Percentiles rank a stretch among this genome's conserved stretches.
Evolutionary conservation across 2,888 invertebrate species (phyloP).

Genomic region (Bruchidius siliquastri): DNA sequence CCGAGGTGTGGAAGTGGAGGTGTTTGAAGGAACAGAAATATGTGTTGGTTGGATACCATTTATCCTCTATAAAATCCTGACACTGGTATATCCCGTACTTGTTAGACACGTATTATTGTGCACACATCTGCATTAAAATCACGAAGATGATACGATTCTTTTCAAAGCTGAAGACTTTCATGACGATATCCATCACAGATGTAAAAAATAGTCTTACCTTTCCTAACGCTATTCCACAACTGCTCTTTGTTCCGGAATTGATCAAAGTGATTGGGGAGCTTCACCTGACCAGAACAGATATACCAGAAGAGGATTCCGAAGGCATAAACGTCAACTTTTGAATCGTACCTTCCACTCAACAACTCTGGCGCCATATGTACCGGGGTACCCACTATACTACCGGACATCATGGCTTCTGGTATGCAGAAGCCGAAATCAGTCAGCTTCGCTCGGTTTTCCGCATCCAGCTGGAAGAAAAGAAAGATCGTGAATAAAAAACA

Average conservation of each 20-base stretch:
- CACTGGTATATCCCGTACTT: too few species aligned
- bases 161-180: not conserved
- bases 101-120: too few species aligned
- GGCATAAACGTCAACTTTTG: constrained; percentile 82
- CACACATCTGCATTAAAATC: too few species aligned
- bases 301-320: constrained; percentile 91
- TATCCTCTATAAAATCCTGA: too few species aligned
- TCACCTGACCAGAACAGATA: constrained; percentile 77
- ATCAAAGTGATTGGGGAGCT: constrained; percentile 74
- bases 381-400: constrained; percentile 83
- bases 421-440: constrained; percentile 89
- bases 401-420: constrained; percentile 85
- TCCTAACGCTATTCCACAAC: constrained; percentile 76
- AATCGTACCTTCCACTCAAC: constrained; percentile 74
- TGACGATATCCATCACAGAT: too few species aligned
- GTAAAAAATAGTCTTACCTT: constrained; percentile 54
- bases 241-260: constrained; percentile 82
- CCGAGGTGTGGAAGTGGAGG: too few species aligned
- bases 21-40: too few species aligned
- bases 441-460: constrained; percentile 67
- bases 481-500: too few species aligned
- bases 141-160: too few species aligned
- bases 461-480: constrained; percentile 55
- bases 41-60: too few species aligned
- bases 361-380: constrained; percentile 92